A percentile compares a stretch with the other conserved stretches of the same genome.
Conservation (phyloP, 2,888 invertebrate genomes). For the Hybos culiciformis region DNA sequence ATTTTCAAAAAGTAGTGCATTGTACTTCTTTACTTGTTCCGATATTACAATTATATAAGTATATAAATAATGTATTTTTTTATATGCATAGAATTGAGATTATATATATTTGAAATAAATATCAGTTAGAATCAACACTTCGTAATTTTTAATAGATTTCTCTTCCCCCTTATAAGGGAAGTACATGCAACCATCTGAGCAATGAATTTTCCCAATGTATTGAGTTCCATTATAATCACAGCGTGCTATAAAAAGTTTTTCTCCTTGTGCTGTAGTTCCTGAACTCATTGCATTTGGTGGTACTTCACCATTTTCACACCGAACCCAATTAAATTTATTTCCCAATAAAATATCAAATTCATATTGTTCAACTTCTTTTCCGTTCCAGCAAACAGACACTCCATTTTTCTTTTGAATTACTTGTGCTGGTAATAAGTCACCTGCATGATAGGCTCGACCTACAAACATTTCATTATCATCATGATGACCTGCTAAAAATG, state of each 20-base stretch:
- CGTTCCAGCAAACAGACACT: conserved; percentile 42
- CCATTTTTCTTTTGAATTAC: conserved; percentile 43
- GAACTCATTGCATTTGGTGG: conserved; percentile 41
- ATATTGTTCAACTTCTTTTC: conserved; percentile 42
- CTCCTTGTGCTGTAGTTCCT: conserved; percentile 38
- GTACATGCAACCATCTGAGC: conserved; percentile 40
- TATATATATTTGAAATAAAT: too few relatives aligned
- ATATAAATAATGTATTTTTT: too few relatives aligned
- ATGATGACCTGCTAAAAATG: too few relatives aligned
- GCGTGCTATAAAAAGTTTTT: conserved; percentile 42
- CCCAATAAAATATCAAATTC: conserved; percentile 42
- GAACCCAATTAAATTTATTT: conserved; percentile 43
- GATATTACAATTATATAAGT: too few relatives aligned
- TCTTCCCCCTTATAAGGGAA: conserved; percentile 36
- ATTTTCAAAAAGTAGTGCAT: too few relatives aligned
- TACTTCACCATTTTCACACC: conserved; percentile 35
- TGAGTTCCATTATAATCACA: conserved; percentile 41
- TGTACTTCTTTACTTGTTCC: too few relatives aligned
- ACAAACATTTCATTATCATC: conserved; percentile 33
- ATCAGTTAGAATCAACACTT: too few relatives aligned
- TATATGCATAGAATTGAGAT: too few relatives aligned
- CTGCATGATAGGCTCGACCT: conserved; percentile 40
- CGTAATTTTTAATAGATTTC: conserved; percentile 27
- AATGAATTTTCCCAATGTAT: conserved; percentile 46
- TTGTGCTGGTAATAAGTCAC: conserved; percentile 48